Evolutionary conservation across 2,113 vertebrate genomes (phyloP), one percentile per base, ranked within the genome.

Genomic region (Silurus asotus): DNA sequence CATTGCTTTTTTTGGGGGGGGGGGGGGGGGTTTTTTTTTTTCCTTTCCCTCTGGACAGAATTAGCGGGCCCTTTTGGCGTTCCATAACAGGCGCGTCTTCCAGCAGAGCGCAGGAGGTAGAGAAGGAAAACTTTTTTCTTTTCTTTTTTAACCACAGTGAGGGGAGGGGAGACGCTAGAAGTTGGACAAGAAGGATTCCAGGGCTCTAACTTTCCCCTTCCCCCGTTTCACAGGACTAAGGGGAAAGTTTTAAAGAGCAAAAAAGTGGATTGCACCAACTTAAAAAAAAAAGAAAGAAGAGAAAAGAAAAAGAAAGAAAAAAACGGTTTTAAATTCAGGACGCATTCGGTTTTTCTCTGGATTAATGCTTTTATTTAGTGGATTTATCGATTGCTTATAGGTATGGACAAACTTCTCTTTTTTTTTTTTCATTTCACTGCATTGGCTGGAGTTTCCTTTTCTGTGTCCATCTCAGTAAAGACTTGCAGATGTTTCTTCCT

Each of bases 311-410:
- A 15, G 13, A 37, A 15, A 85, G 62, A 58, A 48, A 48, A 17
- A 77, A 77, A 77, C 2, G 53, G 37, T 70, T 84, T 81, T 28
- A 25, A 37, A 88, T 84, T 69, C 20, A 8, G 48, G 49, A 62
- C 69, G 13, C 25, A 56, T 81, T 37, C 72, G 85, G 7, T 83
- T 87, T 91, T 83, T 75, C 81, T 74, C 23, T 80, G 92, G 93
- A 95, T 94, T 93, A 89, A 95, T 94, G 94, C 88, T 88, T 59
- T 89, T 87, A 75, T 70, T 82, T 62, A 80, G 84, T 86, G 93
- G 94, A 95, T 84, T 89, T 79, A 91, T 92, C 92, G 79, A 55
- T 88, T 90, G 55, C 28, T 76, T 92, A 80, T 92, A 94, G 94
- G 95, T 96, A 95, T 83, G 94, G 23, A 88, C 56, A 84, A 59